Base-by-base conservation (phyloP, 2,113 vertebrate species). In the Callopanchax toddi region DNA sequence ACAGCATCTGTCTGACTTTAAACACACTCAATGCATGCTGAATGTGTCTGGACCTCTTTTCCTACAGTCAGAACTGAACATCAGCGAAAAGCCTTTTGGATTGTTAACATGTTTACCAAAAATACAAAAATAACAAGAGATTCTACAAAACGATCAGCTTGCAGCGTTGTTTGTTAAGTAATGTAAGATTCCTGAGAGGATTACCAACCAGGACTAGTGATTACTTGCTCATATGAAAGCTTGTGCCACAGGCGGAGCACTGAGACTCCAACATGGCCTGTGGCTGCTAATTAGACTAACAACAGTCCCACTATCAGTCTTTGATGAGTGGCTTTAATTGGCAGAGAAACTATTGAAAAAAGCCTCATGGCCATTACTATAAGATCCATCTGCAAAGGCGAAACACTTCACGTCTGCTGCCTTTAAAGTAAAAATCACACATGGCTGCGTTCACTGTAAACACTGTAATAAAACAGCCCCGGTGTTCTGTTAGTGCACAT, bases 311-410 rank as follows among this genome's bases (percentile, higher is more conserved):
- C 61, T 70, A 55, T 76, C 61, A 59, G 71, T 68, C 69, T 76
- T 76, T 79, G 64, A 87, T 78, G 82, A 81, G 72, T 67, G 34
- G 67, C 62, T 83, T 87, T 81, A 86, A 87, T 90, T 86, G 85
- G 85, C 70, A 23, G 34, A 62, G 68, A 40, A 78, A 79, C 77
- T 79, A 73, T 23, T 81, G 60, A 52, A 65, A 54, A 46, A 74
- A 60, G 52, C 66, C 83, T 78, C 1, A 17, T 54, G 76, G 79
- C 71, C 61, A 9, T 56, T 32, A 63, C 51, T 46, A n/a, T 12
- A 25, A 75, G 74, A 67, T 67, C 36, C 75, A 85, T 73, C 78
- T 81, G 63, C 17, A 39, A 40, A 36, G 37, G 48, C 60, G 40
- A 36, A 44, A 65, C 58, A 49, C 40, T 12, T 39, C 22, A 20